phyloP scores from a whole-genome alignment of 30 jellyfish, hydroid and myxozoan species.

The Hydra vulgaris region DNA sequence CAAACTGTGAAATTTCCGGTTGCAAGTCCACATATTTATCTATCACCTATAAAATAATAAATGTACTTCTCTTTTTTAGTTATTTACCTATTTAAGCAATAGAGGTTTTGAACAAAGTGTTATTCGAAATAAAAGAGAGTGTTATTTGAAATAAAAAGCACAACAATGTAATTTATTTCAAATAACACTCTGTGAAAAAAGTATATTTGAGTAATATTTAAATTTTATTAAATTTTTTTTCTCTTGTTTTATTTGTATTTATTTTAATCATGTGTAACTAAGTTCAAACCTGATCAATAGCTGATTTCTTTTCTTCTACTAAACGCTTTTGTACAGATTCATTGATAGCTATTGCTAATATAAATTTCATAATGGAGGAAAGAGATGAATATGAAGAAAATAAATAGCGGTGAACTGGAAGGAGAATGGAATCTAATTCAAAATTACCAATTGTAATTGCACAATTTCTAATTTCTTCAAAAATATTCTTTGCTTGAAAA shows the following conservation, averaged over 20 bases:
- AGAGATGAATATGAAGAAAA: not conserved
- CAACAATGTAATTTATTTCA: too few relatives aligned
- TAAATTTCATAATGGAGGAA: not conserved
- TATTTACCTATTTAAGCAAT: not conserved
- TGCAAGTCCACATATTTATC: slow-evolving; percentile 46
- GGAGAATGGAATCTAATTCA: not conserved
- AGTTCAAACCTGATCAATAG: not conserved
- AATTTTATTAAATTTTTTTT: too few relatives aligned
- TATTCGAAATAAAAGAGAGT: too few relatives aligned
- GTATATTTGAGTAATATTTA: not conserved
- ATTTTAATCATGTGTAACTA: too few relatives aligned
- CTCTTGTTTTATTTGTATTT: too few relatives aligned
- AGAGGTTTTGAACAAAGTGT: too few relatives aligned
- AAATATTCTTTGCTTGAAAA: not conserved
- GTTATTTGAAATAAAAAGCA: too few relatives aligned
- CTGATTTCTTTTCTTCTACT: not conserved
- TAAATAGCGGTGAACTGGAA: not conserved
- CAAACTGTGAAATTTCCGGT: slow-evolving; percentile 35
- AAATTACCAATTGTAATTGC: not conserved
- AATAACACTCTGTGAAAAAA: not conserved
- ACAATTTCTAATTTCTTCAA: not conserved
- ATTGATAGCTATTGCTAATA: not conserved
- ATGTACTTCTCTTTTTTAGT: not conserved
- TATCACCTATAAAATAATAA: slow-evolving; percentile 30
- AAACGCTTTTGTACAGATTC: not conserved